Evolutionary conservation across 2,113 vertebrate species (phyloP).

Genomic region (Kryptolebias marmoratus): DNA sequence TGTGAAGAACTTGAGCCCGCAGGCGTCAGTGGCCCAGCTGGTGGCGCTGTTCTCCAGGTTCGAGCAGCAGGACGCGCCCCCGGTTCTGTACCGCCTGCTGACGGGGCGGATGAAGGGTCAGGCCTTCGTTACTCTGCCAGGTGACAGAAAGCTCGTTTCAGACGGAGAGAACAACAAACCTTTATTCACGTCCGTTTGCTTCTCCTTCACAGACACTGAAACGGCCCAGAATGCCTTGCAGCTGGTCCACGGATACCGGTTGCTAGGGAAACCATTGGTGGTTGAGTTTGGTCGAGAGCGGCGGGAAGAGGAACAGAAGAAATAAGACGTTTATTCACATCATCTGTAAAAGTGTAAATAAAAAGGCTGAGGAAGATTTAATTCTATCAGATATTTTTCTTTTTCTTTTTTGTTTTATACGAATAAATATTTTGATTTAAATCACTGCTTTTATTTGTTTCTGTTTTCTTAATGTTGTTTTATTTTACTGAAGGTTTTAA

Average conservation of each 20-base stretch:
- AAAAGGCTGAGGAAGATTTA: background rate
- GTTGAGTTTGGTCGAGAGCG: constrained; percentile 88
- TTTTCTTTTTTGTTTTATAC: background rate
- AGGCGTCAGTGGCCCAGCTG: constrained; percentile 85
- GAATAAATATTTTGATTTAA: background rate
- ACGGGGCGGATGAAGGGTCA: constrained; percentile 91
- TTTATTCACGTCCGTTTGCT: background rate
- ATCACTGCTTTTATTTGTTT: background rate
- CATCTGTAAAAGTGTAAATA: constrained; percentile 8
- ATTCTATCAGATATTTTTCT: constrained; percentile 7
- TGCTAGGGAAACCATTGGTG: constrained; percentile 89
- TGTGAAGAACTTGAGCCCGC: constrained; percentile 89
- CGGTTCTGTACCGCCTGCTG: constrained; percentile 87
- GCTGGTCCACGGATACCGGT: constrained; percentile 86
- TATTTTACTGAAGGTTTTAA: background rate
- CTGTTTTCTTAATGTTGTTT: background rate
- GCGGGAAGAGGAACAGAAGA: constrained; percentile 49
- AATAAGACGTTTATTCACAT: background rate
- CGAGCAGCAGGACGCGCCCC: constrained; percentile 77
- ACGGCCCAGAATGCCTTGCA: constrained; percentile 82
- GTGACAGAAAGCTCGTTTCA: constrained; percentile 63
- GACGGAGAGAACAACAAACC: no score
- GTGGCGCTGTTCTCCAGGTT: constrained; percentile 92
- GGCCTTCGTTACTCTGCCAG: constrained; percentile 92
- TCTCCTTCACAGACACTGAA: constrained; percentile 76